Evolutionary conservation across 2,888 invertebrate species (phyloP), one percentile per base, ranked within the genome.

Genomic region (Thyatira batis): DNA sequence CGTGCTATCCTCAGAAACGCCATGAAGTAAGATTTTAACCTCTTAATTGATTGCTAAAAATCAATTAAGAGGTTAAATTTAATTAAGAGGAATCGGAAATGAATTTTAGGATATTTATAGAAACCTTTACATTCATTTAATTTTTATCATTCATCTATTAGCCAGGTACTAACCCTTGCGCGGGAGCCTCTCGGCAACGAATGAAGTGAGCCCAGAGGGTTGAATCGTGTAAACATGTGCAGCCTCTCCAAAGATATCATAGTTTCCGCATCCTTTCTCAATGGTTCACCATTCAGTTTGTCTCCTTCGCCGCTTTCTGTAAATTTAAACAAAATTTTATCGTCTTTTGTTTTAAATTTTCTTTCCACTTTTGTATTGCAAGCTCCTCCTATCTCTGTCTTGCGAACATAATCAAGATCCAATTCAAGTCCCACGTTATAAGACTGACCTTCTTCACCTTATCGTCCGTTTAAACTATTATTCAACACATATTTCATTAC

Each of bases 181-280:
- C 94, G 85, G 2, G 94, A 94, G 48, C 93, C 93, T 69, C 95
- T 87, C 0, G 95, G 95, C 65, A 96, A 76, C 0, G 96, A 96
- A 60, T 95, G 94, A 49, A 96, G 82, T 27, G 96, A 96, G 46
- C 96, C 96, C 54, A 96, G 93, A 63, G 95, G 95, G 78, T 96
- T 96, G 80, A 94, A 95, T 67, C 96, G 93, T 3, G 95, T 95
- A 87, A 96, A 94, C 67, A 96, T 92, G 76, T 95, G 95, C 46
- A 96, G 82, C 45, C 96, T 88, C 79, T 96, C 96, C 57, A 95
- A 82, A 44, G 95, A 95, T 73, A 95, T 93, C 91, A 94, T 94
- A 0, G 95, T 95, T 50, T 93, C 93, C 46, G 94, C 94, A 67
- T 95, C 95, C 71, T 94, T 95, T 25, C 93, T 93, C 48, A 94